phyloP scores from a whole-genome alignment of 2,888 invertebrate species.

The Hyposoter dolosus region DNA sequence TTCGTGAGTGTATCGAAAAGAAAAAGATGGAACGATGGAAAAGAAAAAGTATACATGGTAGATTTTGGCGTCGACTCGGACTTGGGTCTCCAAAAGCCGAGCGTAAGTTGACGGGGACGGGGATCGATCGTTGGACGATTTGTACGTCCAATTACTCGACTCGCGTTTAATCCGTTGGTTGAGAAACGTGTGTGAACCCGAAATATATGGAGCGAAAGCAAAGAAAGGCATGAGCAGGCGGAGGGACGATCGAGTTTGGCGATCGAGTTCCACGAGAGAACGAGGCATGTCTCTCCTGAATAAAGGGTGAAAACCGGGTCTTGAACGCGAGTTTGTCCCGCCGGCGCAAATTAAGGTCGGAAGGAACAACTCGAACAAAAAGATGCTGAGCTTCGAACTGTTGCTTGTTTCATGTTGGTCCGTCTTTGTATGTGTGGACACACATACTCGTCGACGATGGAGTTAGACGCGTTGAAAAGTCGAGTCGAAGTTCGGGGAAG shows the following conservation, averaged over 20 bases:
- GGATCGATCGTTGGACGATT: neutral
- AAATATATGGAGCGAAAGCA: slow-evolving; percentile 27
- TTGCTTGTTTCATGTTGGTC: slow-evolving; percentile 32
- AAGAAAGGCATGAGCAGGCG: slow-evolving; percentile 31
- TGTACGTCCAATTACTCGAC: neutral
- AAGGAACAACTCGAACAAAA: slow-evolving; percentile 59
- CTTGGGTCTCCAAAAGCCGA: no score
- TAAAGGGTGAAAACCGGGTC: slow-evolving; percentile 44
- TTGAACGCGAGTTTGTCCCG: slow-evolving; percentile 11
- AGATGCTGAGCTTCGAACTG: slow-evolving; percentile 55
- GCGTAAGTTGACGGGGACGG: neutral
- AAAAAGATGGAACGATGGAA: no score
- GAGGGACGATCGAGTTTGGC: slow-evolving; percentile 1
- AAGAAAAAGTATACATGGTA: no score
- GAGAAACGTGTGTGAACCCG: neutral
- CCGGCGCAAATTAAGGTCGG: slow-evolving; percentile 55
- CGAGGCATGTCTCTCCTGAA: slow-evolving; percentile 1
- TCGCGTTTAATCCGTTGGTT: neutral
- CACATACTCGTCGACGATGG: neutral
- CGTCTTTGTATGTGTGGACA: neutral
- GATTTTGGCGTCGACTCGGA: no score
- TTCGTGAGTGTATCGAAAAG: no score
- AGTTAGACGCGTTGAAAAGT: slow-evolving; percentile 36
- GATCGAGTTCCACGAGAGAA: slow-evolving; percentile 31
- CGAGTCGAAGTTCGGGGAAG: slow-evolving; percentile 61